Evolutionary conservation across 2,888 invertebrate species (phyloP).

Genomic region (Nycteola revayana): DNA sequence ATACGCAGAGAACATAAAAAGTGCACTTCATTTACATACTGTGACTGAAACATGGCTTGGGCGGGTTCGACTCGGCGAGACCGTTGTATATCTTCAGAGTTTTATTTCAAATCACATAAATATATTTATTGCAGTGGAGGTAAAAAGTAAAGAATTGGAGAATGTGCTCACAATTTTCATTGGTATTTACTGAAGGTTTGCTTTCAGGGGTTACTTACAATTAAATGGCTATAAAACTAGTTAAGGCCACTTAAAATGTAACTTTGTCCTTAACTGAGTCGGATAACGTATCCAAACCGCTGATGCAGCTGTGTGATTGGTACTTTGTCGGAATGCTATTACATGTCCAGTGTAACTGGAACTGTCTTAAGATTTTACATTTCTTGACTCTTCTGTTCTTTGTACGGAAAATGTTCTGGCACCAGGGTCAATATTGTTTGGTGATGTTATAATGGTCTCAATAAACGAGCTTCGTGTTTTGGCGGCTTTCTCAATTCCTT

Average conservation of each 20-base stretch:
- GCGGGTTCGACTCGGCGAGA: conserved; percentile 52
- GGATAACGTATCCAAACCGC: conserved; percentile 61
- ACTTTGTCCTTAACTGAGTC: conserved; percentile 34
- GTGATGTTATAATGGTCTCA: conserved; percentile 59
- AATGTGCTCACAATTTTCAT: background rate
- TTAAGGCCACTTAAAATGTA: conserved; percentile 9
- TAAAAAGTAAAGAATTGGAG: too few species aligned
- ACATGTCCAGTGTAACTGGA: conserved; percentile 53
- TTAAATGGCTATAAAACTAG: background rate
- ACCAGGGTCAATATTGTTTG: too few species aligned
- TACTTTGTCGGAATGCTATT: conserved; percentile 63
- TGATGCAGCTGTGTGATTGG: conserved; percentile 67
- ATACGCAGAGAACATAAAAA: conserved; percentile 60
- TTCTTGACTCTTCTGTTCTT: too few species aligned
- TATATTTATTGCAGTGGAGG: conserved; percentile 26
- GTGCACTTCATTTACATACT: conserved; percentile 66
- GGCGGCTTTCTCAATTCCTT: conserved; percentile 67
- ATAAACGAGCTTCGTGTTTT: conserved; percentile 77
- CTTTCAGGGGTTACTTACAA: background rate
- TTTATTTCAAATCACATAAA: conserved; percentile 55
- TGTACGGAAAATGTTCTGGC: too few species aligned
- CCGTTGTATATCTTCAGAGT: conserved; percentile 50
- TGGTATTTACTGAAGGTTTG: background rate
- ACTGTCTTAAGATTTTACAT: conserved; percentile 38
- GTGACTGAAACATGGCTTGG: conserved; percentile 69